Base-by-base conservation (phyloP, 2,113 vertebrate genomes). In the Podiceps cristatus region DNA sequence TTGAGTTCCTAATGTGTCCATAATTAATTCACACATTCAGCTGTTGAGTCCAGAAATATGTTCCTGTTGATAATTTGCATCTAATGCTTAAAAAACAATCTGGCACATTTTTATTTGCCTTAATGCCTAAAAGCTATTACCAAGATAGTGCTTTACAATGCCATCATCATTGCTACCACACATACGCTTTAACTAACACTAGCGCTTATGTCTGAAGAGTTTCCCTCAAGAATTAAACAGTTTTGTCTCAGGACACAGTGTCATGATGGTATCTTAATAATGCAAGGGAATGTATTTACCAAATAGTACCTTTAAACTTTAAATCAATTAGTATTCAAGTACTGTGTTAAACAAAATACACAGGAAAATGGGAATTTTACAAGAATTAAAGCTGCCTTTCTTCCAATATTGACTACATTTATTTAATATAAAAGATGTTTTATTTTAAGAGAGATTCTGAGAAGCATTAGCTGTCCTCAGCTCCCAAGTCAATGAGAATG, bases 21-120 rank as follows among this genome's bases (percentile, higher is more conserved):
- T 97, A 98, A 98, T 98, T 97, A 97, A 97, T 98, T 98, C 97
- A 98, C 97, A 97, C 91, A 94, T 97, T 98, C 84, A 56, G 90
- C 96, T 95, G 93, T 83, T 90, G 92, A 92, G 96, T 97, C 97
- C 95, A 97, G 96, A 98, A 98, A 98, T 98, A 97, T 94, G 97
- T 98, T 98, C 86, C 66, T 97, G 94, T 96, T 97, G 95, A 96
- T 96, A 96, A 97, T 98, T 96, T 98, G 86, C 93, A 97, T 97
- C 81, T 76, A 96, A 95, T 97, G 86, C 93, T 95, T 97, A 44
- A 67, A 96, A 98, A 98, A 96, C 97, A 97, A 98, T 97, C 97
- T 98, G 97, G 93, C 83, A 29, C 77, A 56, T 81, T 96, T 97
- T 93, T 90, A 84, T 95, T 88, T 96, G 95, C 92, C 78, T 97